Evolutionary conservation across 2,113 vertebrate genomes (phyloP).

Genomic region (Drymodes brunneopygia): DNA sequence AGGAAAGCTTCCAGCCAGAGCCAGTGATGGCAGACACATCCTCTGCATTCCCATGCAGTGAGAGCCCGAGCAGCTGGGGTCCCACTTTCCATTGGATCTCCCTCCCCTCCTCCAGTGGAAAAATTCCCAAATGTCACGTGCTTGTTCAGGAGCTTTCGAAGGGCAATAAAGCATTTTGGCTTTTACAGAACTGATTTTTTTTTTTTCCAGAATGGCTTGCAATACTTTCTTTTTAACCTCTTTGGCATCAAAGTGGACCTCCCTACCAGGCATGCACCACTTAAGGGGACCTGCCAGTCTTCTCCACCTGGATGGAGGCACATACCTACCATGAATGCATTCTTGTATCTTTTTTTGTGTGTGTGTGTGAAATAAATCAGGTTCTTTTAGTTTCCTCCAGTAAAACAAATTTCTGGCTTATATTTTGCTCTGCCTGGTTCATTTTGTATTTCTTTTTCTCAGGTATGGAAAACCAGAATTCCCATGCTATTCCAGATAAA

Average conservation of each 20-base stretch:
- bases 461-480: not conserved
- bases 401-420: not conserved
- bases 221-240: not conserved
- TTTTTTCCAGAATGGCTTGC: not conserved
- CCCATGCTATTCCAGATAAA: not conserved
- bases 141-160: not conserved
- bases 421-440: not conserved
- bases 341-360: not conserved
- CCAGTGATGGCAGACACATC: not conserved
- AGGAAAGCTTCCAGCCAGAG: not conserved
- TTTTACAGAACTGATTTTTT: not conserved
- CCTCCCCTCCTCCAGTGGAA: not conserved
- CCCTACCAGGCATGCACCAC: not conserved
- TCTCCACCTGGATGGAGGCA: not conserved
- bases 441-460: not conserved
- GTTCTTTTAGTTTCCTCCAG: not conserved
- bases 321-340: not conserved
- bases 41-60: not conserved
- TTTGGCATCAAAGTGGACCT: not conserved
- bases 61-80: not conserved
- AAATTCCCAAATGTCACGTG: rapidly evolving
- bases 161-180: not conserved
- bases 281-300: not conserved
- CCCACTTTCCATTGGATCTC: not conserved
- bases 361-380: not conserved